Evolutionary conservation across 2,797 vertebrate species (phyloP).

Genomic region (Podargus strigoides): DNA sequence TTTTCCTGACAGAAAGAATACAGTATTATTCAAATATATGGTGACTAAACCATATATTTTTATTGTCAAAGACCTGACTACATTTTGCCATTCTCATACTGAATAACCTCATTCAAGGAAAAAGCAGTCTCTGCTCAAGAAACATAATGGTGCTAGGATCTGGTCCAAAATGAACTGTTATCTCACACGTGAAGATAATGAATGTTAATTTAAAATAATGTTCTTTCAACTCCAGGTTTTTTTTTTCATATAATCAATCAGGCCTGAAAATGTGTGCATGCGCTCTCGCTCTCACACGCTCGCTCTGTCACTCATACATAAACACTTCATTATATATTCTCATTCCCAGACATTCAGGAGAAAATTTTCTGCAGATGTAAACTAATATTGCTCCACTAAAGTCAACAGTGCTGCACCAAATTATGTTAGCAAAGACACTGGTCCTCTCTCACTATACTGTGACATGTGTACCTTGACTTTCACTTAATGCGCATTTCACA

Average conservation of each 20-base stretch:
- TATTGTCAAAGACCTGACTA: background rate
- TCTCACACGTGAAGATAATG: conserved; percentile 51
- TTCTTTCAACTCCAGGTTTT: conserved; percentile 28
- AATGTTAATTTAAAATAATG: conserved; percentile 61
- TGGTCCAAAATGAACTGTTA: conserved; percentile 54
- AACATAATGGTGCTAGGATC: conserved; percentile 19
- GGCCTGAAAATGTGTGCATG: conserved; percentile 17
- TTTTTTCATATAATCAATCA: conserved; percentile 34
- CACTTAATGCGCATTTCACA: background rate
- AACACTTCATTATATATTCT: conserved; percentile 15
- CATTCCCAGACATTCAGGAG: background rate
- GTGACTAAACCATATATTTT: background rate
- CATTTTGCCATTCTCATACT: background rate
- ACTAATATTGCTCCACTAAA: background rate
- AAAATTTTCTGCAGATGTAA: conserved; percentile 29
- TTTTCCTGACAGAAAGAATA: background rate
- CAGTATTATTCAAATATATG: background rate
- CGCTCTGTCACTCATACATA: conserved; percentile 4
- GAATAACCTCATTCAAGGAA: conserved; percentile 13
- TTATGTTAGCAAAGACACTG: background rate
- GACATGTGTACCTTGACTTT: background rate
- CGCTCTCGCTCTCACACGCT: background rate
- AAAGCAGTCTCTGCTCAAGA: conserved; percentile 3
- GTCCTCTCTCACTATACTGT: background rate
- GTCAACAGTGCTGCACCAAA: background rate